phyloP scores from a whole-genome alignment of 2,113 vertebrate genomes.

The Trochalopteron elliotii region DNA sequence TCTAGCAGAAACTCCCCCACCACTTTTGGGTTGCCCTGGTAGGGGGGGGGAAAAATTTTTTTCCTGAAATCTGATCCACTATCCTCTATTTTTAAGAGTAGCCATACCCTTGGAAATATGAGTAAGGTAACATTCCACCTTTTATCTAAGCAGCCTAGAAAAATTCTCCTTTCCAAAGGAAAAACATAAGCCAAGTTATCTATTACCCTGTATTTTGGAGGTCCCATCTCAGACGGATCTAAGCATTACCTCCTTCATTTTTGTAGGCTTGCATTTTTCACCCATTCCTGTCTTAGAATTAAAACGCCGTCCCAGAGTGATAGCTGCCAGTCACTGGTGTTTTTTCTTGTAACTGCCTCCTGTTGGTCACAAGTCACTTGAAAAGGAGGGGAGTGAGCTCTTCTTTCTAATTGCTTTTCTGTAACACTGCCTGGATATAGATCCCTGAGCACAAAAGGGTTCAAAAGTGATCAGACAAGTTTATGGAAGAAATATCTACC shows the following conservation, averaged over 20 bases:
- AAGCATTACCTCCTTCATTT: not conserved
- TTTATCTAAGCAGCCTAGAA: not conserved
- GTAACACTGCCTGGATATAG: not conserved
- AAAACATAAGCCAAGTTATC: not conserved
- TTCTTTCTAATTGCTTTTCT: not conserved
- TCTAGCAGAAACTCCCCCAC: not conserved
- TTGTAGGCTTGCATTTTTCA: not conserved
- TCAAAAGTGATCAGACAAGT: not conserved
- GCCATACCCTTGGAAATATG: not conserved
- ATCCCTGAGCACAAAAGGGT: not conserved
- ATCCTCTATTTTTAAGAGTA: not conserved
- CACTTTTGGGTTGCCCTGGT: not conserved
- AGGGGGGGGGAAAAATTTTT: accelerated
- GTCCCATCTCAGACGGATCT: not conserved
- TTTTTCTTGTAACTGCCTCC: not conserved
- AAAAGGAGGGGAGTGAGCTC: not conserved
- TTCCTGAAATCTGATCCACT: not conserved
- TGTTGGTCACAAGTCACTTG: not conserved
- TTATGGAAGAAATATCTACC: not conserved
- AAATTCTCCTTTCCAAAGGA: not conserved
- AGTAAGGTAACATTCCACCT: not conserved
- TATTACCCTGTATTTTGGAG: not conserved
- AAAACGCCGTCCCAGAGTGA: not conserved
- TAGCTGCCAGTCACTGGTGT: not conserved
- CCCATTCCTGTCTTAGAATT: not conserved